Conservation (phyloP, 1,140 invertebrate genomes). For the Euwallacea fornicatus region DNA sequence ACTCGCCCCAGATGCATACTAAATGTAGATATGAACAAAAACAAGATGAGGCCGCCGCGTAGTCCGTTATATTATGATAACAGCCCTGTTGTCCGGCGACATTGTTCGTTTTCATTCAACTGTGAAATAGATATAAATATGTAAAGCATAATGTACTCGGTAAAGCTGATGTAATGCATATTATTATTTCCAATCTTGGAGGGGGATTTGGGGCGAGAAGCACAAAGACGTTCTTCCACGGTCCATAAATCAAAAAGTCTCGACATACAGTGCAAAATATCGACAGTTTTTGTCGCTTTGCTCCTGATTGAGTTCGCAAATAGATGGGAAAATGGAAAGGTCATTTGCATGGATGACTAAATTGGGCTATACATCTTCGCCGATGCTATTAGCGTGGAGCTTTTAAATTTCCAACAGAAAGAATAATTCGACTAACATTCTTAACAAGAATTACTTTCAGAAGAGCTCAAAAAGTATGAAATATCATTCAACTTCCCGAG, state of each 20-base stretch:
- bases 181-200: too few relatives aligned
- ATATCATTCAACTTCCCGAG: too few relatives aligned
- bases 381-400: constrained; percentile 22
- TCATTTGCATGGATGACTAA: constrained; percentile 39
- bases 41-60: not conserved
- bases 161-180: too few relatives aligned
- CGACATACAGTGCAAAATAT: constrained; percentile 17
- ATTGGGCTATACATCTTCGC: constrained; percentile 34
- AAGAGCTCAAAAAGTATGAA: not conserved
- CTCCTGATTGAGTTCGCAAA: constrained; percentile 36
- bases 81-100: not conserved
- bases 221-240: constrained; percentile 2
- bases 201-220: not conserved
- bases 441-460: not conserved
- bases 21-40: not conserved
- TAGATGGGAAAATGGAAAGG: constrained; percentile 37
- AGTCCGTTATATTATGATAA: constrained; percentile 9
- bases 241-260: constrained; percentile 14
- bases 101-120: constrained; percentile 25
- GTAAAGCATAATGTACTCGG: constrained; percentile 6
- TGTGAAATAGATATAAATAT: constrained; percentile 27
- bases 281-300: constrained; percentile 22
- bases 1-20: too few relatives aligned
- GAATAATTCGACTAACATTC: not conserved
- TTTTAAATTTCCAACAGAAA: not conserved